Evolutionary conservation across 1,140 invertebrate species (phyloP).

Genomic region (Mizuhopecten yessoensis): DNA sequence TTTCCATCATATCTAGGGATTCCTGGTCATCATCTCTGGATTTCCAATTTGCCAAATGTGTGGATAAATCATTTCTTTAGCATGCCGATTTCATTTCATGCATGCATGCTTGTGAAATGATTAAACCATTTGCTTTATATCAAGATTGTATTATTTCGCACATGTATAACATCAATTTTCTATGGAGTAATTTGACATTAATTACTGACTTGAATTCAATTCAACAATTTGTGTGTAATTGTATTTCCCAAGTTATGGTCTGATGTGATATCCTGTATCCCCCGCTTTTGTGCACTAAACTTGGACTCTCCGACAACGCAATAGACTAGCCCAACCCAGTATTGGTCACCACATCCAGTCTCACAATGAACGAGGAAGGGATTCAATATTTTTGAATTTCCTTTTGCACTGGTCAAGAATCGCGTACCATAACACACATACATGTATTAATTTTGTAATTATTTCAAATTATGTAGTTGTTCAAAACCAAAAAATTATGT

Average conservation of each 20-base stretch:
- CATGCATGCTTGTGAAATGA: slow-evolving; percentile 38
- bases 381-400: no score
- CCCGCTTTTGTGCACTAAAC: not conserved
- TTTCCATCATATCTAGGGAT: slow-evolving; percentile 12
- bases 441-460: no score
- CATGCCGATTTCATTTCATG: slow-evolving; percentile 26
- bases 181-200: slow-evolving; percentile 35
- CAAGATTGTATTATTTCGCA: slow-evolving; percentile 33
- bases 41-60: slow-evolving; percentile 38
- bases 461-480: no score
- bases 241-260: not conserved
- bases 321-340: not conserved
- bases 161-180: slow-evolving; percentile 35
- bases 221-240: slow-evolving; percentile 23
- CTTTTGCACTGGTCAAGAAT: no score
- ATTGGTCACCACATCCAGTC: no score
- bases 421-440: no score
- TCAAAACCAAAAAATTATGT: no score
- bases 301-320: not conserved
- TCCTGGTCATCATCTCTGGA: slow-evolving; percentile 31
- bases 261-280: not conserved
- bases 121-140: slow-evolving; percentile 40
- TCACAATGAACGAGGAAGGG: no score
- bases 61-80: slow-evolving; percentile 35
- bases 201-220: slow-evolving; percentile 25